Percentiles rank a stretch among this genome's conserved stretches.
Evolutionary conservation across 2,797 vertebrate species (phyloP).

Genomic region (Mionectes olivaceus): DNA sequence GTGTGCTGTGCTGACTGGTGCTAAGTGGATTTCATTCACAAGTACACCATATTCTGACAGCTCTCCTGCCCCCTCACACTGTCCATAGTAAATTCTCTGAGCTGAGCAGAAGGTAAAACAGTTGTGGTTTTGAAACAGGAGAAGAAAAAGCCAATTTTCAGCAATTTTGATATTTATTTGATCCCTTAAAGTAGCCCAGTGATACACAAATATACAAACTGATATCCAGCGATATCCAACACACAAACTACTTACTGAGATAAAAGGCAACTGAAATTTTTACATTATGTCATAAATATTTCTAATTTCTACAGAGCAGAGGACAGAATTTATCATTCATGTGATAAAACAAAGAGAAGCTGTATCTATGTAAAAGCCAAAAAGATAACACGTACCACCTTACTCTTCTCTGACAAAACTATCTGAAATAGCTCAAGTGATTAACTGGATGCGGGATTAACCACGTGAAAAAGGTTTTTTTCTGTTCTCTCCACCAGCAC

Average conservation of each 20-base stretch:
- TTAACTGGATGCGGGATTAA: not conserved
- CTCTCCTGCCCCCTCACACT: not conserved
- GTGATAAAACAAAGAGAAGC: not conserved
- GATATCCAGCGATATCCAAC: too few species aligned
- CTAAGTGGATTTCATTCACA: slow-evolving; percentile 17
- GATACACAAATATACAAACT: not conserved
- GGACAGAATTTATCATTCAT: not conserved
- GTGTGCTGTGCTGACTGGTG: not conserved
- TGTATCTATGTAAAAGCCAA: not conserved
- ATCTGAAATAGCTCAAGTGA: not conserved
- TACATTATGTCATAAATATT: not conserved
- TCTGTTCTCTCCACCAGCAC: not conserved
- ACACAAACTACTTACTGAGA: not conserved
- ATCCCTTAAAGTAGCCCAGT: not conserved
- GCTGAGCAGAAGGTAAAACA: not conserved
- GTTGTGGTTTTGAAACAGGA: not conserved
- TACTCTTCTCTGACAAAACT: not conserved
- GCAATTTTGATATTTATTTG: not conserved
- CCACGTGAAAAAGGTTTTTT: not conserved
- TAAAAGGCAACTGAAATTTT: not conserved
- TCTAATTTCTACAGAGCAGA: not conserved
- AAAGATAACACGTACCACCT: not conserved
- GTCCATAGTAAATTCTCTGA: not conserved
- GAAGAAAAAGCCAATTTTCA: not conserved
- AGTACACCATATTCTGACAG: slow-evolving; percentile 1